A percentile compares a stretch with the other conserved stretches of the same genome.
These are phyloP conservation scores for Bettongia penicillata DNA, from an alignment of 2,113 vertebrate genomes.

Conservation along the genomic window DNA sequence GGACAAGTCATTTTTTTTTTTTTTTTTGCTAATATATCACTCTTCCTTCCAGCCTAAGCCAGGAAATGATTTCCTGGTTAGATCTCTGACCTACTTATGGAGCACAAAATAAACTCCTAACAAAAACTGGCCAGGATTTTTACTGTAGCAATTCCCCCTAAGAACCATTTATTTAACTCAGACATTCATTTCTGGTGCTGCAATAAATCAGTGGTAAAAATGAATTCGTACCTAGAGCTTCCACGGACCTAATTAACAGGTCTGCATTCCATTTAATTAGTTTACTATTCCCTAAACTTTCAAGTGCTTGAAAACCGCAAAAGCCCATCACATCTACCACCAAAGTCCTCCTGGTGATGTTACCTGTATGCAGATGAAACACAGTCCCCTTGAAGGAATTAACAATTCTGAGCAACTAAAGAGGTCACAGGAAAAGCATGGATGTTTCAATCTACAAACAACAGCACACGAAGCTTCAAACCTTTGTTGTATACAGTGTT, in stretches of 20 bases:
- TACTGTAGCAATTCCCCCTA: slow-evolving; percentile 27
- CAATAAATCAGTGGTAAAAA: neutral
- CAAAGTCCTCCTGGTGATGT: neutral
- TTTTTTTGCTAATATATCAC: slow-evolving; percentile 19
- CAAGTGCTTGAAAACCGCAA: neutral
- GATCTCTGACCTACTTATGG: slow-evolving; percentile 43
- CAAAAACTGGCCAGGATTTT: slow-evolving; percentile 54
- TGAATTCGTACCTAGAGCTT: slow-evolving; percentile 34
- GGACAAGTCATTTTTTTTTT: slow-evolving; percentile 18
- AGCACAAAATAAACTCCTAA: neutral
- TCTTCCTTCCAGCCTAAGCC: neutral
- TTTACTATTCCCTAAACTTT: neutral
- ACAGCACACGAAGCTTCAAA: neutral
- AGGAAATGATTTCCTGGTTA: neutral
- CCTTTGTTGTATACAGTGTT: neutral
- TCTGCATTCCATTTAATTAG: neutral
- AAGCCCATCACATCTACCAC: neutral
- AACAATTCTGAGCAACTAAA: neutral
- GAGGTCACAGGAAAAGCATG: neutral
- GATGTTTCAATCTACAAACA: neutral
- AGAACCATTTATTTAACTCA: slow-evolving; percentile 55
- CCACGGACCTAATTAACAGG: neutral
- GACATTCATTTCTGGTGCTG: neutral
- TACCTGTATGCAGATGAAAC: neutral
- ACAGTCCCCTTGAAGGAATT: neutral